phyloP scores from a whole-genome alignment of 1,140 invertebrate genomes.

The Diachasma alloeum region DNA sequence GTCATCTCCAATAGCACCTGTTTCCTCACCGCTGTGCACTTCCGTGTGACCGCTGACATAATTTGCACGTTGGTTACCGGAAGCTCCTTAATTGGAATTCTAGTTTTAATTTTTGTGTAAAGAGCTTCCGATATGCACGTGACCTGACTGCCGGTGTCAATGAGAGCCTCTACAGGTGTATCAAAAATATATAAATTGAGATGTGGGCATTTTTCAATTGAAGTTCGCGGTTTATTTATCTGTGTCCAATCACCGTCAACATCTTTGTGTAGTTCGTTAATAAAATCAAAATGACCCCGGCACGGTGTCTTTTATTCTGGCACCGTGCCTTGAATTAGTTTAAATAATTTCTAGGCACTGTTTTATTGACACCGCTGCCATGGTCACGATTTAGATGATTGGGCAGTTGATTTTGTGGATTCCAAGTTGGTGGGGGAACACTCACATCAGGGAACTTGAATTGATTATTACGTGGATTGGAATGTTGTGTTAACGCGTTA shows the following conservation, averaged over 20 bases:
- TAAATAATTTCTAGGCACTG: slow-evolving; percentile 5
- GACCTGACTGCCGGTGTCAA: slow-evolving; percentile 29
- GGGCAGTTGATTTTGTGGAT: background rate
- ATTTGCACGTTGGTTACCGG: slow-evolving; percentile 14
- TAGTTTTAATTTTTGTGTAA: background rate
- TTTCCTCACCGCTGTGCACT: slow-evolving; percentile 14
- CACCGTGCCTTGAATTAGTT: slow-evolving; percentile 24
- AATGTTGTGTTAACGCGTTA: background rate
- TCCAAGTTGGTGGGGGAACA: background rate
- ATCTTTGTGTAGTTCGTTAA: slow-evolving; percentile 14
- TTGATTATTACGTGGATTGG: background rate
- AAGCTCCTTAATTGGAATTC: background rate
- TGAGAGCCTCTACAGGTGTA: slow-evolving; percentile 12
- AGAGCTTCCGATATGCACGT: slow-evolving; percentile 22
- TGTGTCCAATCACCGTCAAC: slow-evolving; percentile 14
- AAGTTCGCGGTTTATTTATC: background rate
- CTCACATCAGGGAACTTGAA: background rate
- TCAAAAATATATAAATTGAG: background rate
- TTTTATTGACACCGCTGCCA: background rate
- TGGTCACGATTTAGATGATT: background rate
- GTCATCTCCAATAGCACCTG: slow-evolving; percentile 15
- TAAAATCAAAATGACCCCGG: slow-evolving; percentile 20
- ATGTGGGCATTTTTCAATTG: background rate
- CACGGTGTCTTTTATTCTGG: background rate
- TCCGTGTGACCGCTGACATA: slow-evolving; percentile 12